These are phyloP conservation scores for Urocynchramus pylzowi DNA, from an alignment of 2,113 vertebrate genomes.

Conservation along the genomic window DNA sequence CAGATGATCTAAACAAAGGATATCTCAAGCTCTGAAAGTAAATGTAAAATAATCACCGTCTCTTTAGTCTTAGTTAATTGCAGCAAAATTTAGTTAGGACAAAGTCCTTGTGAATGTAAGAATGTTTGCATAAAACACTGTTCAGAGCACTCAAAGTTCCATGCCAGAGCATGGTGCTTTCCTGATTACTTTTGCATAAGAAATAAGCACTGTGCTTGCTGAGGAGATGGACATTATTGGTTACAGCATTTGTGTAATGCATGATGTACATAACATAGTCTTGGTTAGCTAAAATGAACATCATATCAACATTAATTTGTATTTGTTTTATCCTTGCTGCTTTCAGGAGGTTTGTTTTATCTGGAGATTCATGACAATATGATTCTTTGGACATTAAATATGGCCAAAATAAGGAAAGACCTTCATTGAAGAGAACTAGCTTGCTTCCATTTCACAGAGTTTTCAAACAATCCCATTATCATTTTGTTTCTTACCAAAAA, in stretches of 20 bases:
- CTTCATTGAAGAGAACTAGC: not conserved
- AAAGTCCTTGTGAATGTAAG: not conserved
- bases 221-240: not conserved
- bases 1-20: not conserved
- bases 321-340: not conserved
- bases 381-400: not conserved
- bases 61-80: not conserved
- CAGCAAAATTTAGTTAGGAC: not conserved
- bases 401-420: not conserved
- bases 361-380: not conserved
- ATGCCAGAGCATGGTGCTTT: not conserved
- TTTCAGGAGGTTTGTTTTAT: not conserved
- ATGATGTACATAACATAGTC: not conserved
- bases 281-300: not conserved
- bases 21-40: not conserved
- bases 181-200: not conserved
- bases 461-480: not conserved
- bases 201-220: not conserved
- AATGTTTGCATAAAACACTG: rapidly evolving
- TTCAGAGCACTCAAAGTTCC: not conserved
- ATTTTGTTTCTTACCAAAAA: not conserved
- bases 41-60: not conserved
- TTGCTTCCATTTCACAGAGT: not conserved
- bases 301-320: not conserved
- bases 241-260: not conserved